Evolutionary conservation across 2,113 vertebrate species (phyloP), one percentile per base, ranked within the genome.

Genomic region (Echinops telfairi): DNA sequence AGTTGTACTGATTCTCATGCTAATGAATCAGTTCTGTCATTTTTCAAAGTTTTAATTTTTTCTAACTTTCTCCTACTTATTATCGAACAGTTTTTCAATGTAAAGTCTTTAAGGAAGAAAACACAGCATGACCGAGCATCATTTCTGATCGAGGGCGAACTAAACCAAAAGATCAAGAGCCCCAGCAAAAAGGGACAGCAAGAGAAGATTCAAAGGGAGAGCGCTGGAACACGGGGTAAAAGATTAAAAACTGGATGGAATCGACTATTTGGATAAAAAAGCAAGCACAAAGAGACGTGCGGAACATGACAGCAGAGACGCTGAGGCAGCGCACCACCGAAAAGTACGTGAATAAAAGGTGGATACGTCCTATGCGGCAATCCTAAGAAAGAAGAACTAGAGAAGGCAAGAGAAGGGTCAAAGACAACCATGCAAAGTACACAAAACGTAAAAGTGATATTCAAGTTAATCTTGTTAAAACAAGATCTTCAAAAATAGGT

Each of bases 191-290:
- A 78, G 17, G 11, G 11, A 88, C 9, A 85, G 25, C 12, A 36
- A 68, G 68, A 66, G 66, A 95, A 83, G 89, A 96, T 96, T 76
- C 86, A 95, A 94, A 93, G 76, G 82, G 70, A 38, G 4, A 16
- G 23, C 27, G 23, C 43, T 88, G 40, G 57, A 53, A 88, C 68
- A 62, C 27, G 86, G 17, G 88, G 94, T 93, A 86, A 80, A 95
- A 89, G 86, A 92, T 86, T 80, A 86, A 94, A 94, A 88, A 15
- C 47, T 94, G 31, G 93, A 16, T 53, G n/a, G n/a, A 81, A 81
- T 66, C 60, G 36, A 68, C 40, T 75, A 89, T 60, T 92, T 60
- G 83, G 64, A 89, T 79, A 68, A 92, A 92, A 86, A 83, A 83
- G 83, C 68, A 38, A 73, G 29, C 58, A 90, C 68, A 76, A 71